Evolutionary conservation across 2,113 vertebrate species (phyloP).

Genomic region (Candoia aspera): DNA sequence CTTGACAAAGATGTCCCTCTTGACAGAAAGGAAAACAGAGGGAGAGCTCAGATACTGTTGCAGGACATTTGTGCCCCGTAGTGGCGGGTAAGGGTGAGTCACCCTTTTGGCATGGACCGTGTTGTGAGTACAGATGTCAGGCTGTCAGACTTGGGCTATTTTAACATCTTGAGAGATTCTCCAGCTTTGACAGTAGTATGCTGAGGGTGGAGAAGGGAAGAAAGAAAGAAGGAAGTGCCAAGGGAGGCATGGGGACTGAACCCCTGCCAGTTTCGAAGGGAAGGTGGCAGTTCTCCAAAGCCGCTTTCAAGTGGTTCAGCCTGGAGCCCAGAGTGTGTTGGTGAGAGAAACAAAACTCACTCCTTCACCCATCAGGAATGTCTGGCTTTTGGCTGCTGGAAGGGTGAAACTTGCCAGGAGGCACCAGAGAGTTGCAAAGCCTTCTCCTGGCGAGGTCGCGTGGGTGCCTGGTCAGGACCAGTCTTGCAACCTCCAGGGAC

Average conservation of each 20-base stretch:
- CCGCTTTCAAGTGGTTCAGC: not conserved
- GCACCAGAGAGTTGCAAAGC: accelerated
- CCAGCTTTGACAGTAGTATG: not conserved
- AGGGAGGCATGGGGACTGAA: not conserved
- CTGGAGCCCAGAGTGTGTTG: accelerated
- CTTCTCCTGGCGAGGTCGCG: not conserved
- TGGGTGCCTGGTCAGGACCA: not conserved
- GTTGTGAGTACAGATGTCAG: slow-evolving; percentile 22
- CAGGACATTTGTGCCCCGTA: slow-evolving; percentile 49
- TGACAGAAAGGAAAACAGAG: slow-evolving; percentile 4
- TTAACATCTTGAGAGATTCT: slow-evolving; percentile 35
- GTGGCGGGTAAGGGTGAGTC: slow-evolving; percentile 50
- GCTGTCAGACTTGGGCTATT: slow-evolving; percentile 28
- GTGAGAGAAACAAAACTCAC: accelerated
- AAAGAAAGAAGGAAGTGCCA: not conserved
- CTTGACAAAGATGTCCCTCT: accelerated
- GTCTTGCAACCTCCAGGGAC: not conserved
- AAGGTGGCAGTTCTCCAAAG: not conserved
- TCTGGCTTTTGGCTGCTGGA: accelerated
- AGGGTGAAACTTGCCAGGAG: not conserved
- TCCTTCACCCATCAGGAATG: accelerated
- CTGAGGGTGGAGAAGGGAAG: not conserved
- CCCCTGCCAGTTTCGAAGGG: not conserved
- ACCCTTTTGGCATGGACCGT: slow-evolving; percentile 44
- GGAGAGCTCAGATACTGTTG: slow-evolving; percentile 6